Conservation (phyloP, 2,888 invertebrate genomes). For the Phorcus lineatus region DNA sequence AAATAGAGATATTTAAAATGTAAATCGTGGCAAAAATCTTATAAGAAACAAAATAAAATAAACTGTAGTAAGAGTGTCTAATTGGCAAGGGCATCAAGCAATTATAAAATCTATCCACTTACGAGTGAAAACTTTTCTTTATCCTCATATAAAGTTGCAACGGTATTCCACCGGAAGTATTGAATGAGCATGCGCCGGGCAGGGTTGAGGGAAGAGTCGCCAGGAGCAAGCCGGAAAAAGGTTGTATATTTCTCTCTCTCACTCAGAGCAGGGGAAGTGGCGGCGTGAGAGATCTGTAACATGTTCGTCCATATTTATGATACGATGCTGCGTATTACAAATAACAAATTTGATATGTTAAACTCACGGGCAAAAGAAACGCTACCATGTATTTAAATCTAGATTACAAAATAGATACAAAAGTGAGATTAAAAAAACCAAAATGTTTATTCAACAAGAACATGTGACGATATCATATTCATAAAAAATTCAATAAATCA, state of each 20-base stretch:
- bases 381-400: too few relatives aligned
- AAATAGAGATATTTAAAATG: too few relatives aligned
- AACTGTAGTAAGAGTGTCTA: constrained; percentile 72
- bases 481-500: too few relatives aligned
- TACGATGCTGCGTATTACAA: too few relatives aligned
- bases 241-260: constrained; percentile 91
- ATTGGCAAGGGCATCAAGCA: constrained; percentile 85
- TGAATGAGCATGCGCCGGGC: constrained; percentile 90
- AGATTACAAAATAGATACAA: too few relatives aligned
- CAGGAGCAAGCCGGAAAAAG: constrained; percentile 91
- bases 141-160: constrained; percentile 90
- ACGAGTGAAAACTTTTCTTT: constrained; percentile 88
- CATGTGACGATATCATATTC: too few relatives aligned
- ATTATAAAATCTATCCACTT: constrained; percentile 7
- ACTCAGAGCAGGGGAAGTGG: constrained; percentile 91
- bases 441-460: too few relatives aligned
- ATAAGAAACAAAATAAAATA: too few relatives aligned
- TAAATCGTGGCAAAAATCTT: too few relatives aligned
- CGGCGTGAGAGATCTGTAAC: constrained; percentile 89
- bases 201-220: constrained; percentile 91
- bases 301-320: neutral
- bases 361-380: too few relatives aligned
- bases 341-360: too few relatives aligned
- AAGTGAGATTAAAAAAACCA: too few relatives aligned
- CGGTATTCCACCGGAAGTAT: constrained; percentile 89